phyloP scores from a whole-genome alignment of 1,140 invertebrate genomes.

The Gryllus bimaculatus region DNA sequence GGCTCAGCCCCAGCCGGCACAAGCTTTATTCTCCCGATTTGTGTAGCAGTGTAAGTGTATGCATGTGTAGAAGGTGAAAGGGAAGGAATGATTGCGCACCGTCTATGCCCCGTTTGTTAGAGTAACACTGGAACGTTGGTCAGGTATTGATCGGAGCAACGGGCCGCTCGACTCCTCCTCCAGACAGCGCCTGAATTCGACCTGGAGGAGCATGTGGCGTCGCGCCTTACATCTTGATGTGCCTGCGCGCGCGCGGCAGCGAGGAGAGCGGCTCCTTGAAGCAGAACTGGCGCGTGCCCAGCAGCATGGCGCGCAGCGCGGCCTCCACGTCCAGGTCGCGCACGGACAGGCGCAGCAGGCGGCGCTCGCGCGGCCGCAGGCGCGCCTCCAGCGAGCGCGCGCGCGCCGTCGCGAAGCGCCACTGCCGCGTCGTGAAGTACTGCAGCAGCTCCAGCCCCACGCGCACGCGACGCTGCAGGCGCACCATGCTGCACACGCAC shows the following conservation, averaged over 20 bases:
- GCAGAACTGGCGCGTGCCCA: constrained; percentile 66
- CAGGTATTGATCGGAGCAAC: too few relatives aligned
- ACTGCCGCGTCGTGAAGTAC: constrained; percentile 85
- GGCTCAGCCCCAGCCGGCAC: too few relatives aligned
- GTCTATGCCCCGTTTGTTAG: too few relatives aligned
- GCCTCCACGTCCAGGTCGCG: constrained; percentile 43
- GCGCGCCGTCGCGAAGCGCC: constrained; percentile 71
- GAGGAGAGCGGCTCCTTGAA: constrained; percentile 72
- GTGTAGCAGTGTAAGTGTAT: too few relatives aligned
- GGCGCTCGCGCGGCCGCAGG: constrained; percentile 53
- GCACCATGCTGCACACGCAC: constrained; percentile 55
- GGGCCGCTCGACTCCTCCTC: too few relatives aligned
- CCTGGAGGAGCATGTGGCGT: too few relatives aligned
- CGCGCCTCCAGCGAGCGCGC: constrained; percentile 50
- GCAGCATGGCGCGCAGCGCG: constrained; percentile 55
- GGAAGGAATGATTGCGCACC: too few relatives aligned
- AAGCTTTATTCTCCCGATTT: too few relatives aligned
- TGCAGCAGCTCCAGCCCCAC: constrained; percentile 68
- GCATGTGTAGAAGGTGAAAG: too few relatives aligned
- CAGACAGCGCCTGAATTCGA: too few relatives aligned
- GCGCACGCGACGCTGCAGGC: constrained; percentile 59
- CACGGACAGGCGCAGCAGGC: constrained; percentile 58
- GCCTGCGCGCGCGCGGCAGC: constrained; percentile 59
- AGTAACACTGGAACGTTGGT: too few relatives aligned
- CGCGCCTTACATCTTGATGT: constrained; percentile 61